Evolutionary conservation across 2,888 invertebrate genomes (phyloP), one percentile per base, ranked within the genome.

Genomic region (Caenorhabditis drosophilae): DNA sequence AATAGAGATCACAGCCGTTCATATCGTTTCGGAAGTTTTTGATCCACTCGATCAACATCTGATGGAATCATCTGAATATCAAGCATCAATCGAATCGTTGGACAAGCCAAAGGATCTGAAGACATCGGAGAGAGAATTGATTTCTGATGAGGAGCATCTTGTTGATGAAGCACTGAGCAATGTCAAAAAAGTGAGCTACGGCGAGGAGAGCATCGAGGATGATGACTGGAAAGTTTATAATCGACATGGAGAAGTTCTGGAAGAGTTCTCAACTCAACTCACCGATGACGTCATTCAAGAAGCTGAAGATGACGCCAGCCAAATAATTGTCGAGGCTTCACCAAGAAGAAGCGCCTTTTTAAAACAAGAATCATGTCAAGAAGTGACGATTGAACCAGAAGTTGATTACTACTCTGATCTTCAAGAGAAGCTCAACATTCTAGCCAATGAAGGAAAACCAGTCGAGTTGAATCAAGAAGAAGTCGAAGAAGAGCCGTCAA

Each of bases 361-460:
- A 41, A 69, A 72, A 36, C 76, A 73, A 51, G 74, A 73, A 44
- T 70, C 70, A 11, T 70, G 70, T 38, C 69, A 75, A 25, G 76
- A 76, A 35, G 67, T 73, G 16, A 41, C 73, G 11, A 67, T 67
- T 44, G 76, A 76, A 46, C 76, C 67, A 7, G 76, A 76, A 57
- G 68, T 71, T 16, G 76, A 76, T 48, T 76, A 76, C 42, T 68
- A 75, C 25, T 67, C 71, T 4, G 76, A 76, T 59, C 70, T 77
- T 15, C 74, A 70, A 45, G 74, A 76, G 45, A 73, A 74, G 41
- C 54, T 73, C 34, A 67, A 61, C 18, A 67, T 73, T 47, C 59
- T 77, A 22, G 75, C 72, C 1, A 58, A 62, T 27, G 67, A 76
- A 48, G 48, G 38, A 2, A 45, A 56, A 23, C 44, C 46, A 4